Evolutionary conservation across 2,113 vertebrate genomes (phyloP).

Genomic region (Protobothrops mucrosquamatus): DNA sequence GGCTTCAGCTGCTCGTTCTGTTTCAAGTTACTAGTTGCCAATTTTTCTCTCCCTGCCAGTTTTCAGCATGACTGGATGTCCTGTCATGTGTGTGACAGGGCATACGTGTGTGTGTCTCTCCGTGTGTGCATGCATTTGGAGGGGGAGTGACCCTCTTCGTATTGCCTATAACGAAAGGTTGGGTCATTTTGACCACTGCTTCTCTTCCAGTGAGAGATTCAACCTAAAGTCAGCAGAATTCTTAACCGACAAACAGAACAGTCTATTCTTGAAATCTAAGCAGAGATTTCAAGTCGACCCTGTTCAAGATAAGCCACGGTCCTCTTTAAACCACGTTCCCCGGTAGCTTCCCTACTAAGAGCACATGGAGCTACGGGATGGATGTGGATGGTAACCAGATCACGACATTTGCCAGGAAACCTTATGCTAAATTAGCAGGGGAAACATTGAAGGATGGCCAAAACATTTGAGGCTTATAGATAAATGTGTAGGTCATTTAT

Average conservation of each 20-base stretch:
- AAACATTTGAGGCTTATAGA: neutral
- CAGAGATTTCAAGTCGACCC: neutral
- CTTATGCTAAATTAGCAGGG: neutral
- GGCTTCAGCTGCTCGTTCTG: neutral
- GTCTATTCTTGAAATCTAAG: neutral
- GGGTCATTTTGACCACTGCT: neutral
- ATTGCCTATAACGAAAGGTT: neutral
- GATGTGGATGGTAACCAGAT: neutral
- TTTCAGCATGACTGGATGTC: neutral
- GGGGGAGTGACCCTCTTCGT: neutral
- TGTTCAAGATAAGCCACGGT: neutral
- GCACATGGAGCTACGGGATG: neutral
- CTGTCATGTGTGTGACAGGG: neutral
- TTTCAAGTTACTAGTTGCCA: neutral
- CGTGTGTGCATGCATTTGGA: neutral
- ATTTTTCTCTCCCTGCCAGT: neutral
- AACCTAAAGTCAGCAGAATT: neutral
- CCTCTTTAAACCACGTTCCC: neutral
- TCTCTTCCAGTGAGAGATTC: neutral
- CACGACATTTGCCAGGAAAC: neutral
- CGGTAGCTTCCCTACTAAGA: neutral
- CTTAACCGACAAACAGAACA: neutral
- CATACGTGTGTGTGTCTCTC: neutral
- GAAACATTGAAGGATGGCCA: neutral
- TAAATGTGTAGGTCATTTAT: neutral